These are phyloP conservation scores for Poeciliopsis turrubarensis DNA, from an alignment of 2,113 vertebrate genomes.

Conservation along the genomic window DNA sequence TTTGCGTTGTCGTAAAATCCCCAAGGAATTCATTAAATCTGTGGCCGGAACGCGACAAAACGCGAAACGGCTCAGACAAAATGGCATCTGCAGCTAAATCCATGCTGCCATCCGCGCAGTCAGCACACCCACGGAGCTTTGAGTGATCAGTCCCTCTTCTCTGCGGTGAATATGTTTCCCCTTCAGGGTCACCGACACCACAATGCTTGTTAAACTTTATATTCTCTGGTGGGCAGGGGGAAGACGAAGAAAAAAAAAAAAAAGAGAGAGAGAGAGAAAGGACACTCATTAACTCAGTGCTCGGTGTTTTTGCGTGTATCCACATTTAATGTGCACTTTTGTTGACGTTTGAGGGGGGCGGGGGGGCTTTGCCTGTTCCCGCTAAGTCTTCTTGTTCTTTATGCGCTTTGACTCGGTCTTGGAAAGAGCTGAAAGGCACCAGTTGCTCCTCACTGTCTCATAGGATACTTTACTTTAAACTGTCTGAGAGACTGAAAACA, in stretches of 20 bases:
- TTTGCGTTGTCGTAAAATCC: too few species aligned
- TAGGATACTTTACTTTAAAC: neutral
- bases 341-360: slow-evolving; percentile 6
- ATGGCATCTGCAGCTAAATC: slow-evolving; percentile 2
- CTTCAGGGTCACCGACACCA: slow-evolving; percentile 66
- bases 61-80: neutral
- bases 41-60: too few species aligned
- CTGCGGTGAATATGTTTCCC: slow-evolving; percentile 51
- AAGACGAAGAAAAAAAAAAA: slow-evolving; percentile 52
- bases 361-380: slow-evolving; percentile 7
- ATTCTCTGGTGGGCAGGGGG: slow-evolving; percentile 64
- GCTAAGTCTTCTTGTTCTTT: neutral
- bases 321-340: neutral
- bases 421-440: neutral
- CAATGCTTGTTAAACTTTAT: slow-evolving; percentile 70
- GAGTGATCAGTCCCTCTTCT: slow-evolving; percentile 51
- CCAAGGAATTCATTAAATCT: too few species aligned
- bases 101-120: neutral
- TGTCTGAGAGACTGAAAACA: neutral
- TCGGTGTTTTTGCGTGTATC: slow-evolving; percentile 18
- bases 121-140: slow-evolving; percentile 30
- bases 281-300: slow-evolving; percentile 55
- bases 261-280: slow-evolving; percentile 42
- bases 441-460: neutral
- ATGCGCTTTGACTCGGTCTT: neutral